Evolutionary conservation across 2,888 invertebrate genomes (phyloP), one percentile per base, ranked within the genome.

Genomic region (Philhelius pedissequus): DNA sequence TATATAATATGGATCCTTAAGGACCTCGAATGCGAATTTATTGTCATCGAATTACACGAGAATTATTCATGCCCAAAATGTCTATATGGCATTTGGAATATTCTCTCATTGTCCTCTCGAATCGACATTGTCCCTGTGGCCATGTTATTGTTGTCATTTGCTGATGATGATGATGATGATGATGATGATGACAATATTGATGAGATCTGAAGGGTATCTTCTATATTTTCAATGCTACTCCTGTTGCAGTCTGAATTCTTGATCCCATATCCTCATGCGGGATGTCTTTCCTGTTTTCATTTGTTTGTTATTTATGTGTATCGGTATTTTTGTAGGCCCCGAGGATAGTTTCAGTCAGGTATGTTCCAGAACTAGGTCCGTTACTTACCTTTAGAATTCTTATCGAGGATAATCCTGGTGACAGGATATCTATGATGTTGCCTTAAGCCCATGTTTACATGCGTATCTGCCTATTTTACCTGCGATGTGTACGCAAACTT

Each of bases 151-250:
- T 81, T 71, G 76, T 70, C 81, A 50, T 66, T 81, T 60, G 40
- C 58, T 71, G 81, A 81, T 81, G 81, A 81, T 77, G 77, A 81
- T 81, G 77, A 77, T 81, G 81, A 76, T 81, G 81, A 70, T n/a
- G n/a, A n/a, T n/a, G n/a, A n/a, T n/a, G n/a, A n/a, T 81, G 81
- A 81, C 81, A 81, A 81, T 81, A 81, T 81, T 81, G 81, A 76
- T 81, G 81, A 70, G 81, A 58, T 69, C 69, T 70, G 66, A 62
- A 50, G 45, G 22, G 52, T 45, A 20, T 48, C 0, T 1, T 13
- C 2, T 45, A 45, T 1, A 18, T 66, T 18, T n/a, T 8, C 22
- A 54, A 25, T 71, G 40, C 27, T 56, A 13, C 20, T 50, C 18
- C 18, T 40, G 30, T 11, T 76, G 76, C 71, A 66, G 64, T 81